Conservation (phyloP, 2,797 vertebrate genomes). For the Chrysocyon brachyurus region DNA sequence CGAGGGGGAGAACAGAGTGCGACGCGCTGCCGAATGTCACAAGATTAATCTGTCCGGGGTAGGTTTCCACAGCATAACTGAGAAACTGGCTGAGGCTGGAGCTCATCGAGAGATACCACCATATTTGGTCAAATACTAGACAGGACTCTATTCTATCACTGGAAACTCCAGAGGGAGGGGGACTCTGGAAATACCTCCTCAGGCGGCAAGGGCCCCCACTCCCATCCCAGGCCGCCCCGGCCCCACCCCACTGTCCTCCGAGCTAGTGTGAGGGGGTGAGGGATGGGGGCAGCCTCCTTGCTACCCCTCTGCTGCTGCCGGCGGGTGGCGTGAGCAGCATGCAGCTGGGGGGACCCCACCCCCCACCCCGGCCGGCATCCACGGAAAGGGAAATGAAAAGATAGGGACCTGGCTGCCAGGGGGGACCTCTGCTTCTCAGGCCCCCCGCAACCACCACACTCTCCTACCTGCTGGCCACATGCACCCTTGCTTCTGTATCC, state of each 20-base stretch:
- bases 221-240: conserved; percentile 14
- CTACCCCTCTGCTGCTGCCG: not conserved
- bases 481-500: not conserved
- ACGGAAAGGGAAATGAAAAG: not conserved
- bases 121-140: conserved; percentile 86
- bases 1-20: conserved; percentile 14
- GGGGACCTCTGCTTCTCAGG: not conserved
- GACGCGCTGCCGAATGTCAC: conserved; percentile 78
- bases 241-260: not conserved
- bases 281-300: not conserved
- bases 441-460: not conserved
- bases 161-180: conserved; percentile 81
- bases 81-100: conserved; percentile 69
- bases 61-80: conserved; percentile 83
- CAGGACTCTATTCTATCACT: conserved; percentile 77
- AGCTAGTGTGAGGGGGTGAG: not conserved
- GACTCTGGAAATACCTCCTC: conserved; percentile 79
- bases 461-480: not conserved
- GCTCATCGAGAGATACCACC: conserved; percentile 78
- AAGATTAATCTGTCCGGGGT: conserved; percentile 82
- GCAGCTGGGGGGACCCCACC: not conserved
- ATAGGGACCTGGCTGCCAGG: accelerated
- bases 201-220: conserved; percentile 34
- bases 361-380: not conserved
- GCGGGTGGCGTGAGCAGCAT: accelerated